phyloP scores from a whole-genome alignment of 2,888 invertebrate genomes.

The Crocallis elinguaria region DNA sequence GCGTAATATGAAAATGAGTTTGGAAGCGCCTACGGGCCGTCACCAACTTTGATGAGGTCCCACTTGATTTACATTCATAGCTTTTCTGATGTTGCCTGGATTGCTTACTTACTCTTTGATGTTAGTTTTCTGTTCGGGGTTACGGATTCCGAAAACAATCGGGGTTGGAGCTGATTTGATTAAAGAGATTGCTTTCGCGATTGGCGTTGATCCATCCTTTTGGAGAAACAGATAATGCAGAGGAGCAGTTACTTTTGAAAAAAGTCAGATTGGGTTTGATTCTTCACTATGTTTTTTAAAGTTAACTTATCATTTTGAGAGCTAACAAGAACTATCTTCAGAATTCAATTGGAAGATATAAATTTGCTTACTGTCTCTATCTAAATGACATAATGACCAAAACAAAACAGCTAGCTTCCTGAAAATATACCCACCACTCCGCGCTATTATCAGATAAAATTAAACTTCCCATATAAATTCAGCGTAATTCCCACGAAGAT shows the following conservation, averaged over 20 bases:
- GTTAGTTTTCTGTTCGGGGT: conserved; percentile 48
- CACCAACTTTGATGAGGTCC: conserved; percentile 74
- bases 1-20: conserved; percentile 76
- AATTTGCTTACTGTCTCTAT: too few species aligned
- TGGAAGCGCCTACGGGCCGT: conserved; percentile 60
- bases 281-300: not conserved
- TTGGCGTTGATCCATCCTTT: conserved; percentile 1
- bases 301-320: too few species aligned
- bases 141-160: conserved; percentile 28
- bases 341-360: too few species aligned
- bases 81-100: conserved; percentile 65
- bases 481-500: conserved; percentile 15
- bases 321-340: too few species aligned
- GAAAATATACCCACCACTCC: conserved; percentile 13
- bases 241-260: not conserved
- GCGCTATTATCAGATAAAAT: conserved; percentile 22
- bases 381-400: not conserved
- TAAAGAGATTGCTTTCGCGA: conserved; percentile 22
- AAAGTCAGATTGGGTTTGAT: not conserved
- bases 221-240: not conserved
- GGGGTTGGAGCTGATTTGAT: conserved; percentile 23
- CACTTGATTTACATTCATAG: conserved; percentile 78
- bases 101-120: conserved; percentile 62
- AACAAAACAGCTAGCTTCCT: conserved; percentile 14
- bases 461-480: conserved; percentile 23